phyloP scores from a whole-genome alignment of 2,113 vertebrate species.

The Regulus satrapa region DNA sequence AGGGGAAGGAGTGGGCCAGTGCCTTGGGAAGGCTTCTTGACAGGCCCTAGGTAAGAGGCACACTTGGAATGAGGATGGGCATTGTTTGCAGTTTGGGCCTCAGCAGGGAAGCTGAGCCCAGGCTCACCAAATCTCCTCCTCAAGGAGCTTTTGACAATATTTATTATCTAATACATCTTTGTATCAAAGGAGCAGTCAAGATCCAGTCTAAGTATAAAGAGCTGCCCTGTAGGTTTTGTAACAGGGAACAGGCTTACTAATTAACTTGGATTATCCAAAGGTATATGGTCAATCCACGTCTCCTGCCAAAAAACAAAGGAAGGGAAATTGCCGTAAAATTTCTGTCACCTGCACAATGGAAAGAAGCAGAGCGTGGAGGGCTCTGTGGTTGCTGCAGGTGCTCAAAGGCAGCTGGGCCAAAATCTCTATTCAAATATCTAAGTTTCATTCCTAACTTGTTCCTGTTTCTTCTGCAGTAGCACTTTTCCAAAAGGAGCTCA shows the following conservation, averaged over 20 bases:
- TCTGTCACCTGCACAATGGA: neutral
- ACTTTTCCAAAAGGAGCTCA: neutral
- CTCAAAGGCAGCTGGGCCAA: neutral
- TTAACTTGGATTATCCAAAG: neutral
- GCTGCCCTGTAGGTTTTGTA: neutral
- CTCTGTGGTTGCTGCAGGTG: neutral
- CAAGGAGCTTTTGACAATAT: neutral
- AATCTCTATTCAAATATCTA: neutral
- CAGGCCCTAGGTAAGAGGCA: neutral
- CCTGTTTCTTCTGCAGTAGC: neutral
- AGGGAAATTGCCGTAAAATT: neutral
- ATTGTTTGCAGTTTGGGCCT: neutral
- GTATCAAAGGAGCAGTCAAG: neutral
- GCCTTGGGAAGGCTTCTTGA: neutral
- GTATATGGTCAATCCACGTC: neutral
- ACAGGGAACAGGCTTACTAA: neutral
- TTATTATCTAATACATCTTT: neutral
- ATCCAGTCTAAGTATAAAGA: neutral
- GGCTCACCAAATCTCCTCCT: neutral
- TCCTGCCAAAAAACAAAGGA: neutral
- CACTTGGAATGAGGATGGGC: neutral
- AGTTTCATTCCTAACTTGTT: neutral
- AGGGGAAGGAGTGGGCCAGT: neutral
- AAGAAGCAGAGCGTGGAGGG: neutral
- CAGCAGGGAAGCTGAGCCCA: neutral